phyloP scores from a whole-genome alignment of 2,797 vertebrate species.

The Orientallactaga sibirica region DNA sequence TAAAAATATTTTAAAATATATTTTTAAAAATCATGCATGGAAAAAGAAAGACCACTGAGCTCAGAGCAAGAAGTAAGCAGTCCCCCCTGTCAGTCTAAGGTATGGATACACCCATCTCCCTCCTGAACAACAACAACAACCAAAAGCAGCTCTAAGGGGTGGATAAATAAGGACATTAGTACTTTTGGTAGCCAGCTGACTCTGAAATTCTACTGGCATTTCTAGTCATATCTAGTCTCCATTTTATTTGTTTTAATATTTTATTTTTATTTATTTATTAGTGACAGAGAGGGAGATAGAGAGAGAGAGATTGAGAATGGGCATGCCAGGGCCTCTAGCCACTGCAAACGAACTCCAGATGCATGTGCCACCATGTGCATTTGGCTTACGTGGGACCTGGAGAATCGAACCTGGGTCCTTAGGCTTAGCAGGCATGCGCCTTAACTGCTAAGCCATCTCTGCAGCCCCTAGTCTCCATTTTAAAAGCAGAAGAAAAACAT shows the following conservation, averaged over 20 bases:
- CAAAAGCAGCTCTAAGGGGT: not conserved
- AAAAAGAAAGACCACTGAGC: not conserved
- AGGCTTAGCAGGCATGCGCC: no score
- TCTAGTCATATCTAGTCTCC: not conserved
- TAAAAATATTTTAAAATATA: no score
- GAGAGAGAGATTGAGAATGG: no score
- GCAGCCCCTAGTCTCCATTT: constrained; percentile 34
- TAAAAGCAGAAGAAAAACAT: constrained; percentile 43
- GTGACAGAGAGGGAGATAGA: no score
- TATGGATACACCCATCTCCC: not conserved
- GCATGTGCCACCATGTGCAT: no score
- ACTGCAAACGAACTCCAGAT: no score
- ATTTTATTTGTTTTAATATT: no score
- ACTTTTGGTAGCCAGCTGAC: constrained; percentile 24
- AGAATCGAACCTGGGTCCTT: no score
- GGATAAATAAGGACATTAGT: not conserved
- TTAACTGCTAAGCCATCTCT: no score
- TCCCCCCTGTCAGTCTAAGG: not conserved
- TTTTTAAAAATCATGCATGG: not conserved
- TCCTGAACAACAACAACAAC: not conserved
- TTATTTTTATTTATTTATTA: no score
- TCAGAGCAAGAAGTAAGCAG: not conserved
- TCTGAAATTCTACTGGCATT: constrained; percentile 15
- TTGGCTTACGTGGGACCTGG: no score
- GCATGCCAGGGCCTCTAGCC: no score